These are phyloP conservation scores for Protobothrops flavoviridis DNA, from an alignment of 2,113 vertebrate genomes.

Conservation along the genomic window DNA sequence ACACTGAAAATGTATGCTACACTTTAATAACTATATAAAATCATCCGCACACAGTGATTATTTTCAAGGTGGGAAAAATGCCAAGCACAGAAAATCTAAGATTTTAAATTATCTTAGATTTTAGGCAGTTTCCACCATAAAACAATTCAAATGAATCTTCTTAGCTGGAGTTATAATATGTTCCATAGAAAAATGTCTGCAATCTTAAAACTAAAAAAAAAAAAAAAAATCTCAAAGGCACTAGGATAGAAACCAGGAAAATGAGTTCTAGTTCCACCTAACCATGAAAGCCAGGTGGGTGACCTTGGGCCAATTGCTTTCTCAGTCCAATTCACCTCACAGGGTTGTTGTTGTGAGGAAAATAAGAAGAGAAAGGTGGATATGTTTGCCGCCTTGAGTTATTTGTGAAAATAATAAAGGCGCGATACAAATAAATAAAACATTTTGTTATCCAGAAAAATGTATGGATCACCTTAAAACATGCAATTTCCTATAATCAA, in stretches of 20 bases:
- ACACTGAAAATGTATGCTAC: neutral
- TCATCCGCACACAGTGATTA: neutral
- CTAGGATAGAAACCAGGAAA: neutral
- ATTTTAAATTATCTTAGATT: neutral
- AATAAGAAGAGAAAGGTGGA: neutral
- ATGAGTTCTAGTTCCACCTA: neutral
- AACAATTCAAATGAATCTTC: neutral
- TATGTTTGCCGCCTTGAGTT: neutral
- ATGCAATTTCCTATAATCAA: neutral
- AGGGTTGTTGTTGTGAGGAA: neutral
- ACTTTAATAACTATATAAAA: neutral
- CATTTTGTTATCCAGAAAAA: neutral
- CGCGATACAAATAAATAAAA: neutral
- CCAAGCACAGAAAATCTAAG: neutral
- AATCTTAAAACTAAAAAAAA: neutral
- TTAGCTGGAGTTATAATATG: accelerated
- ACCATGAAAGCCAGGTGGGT: neutral
- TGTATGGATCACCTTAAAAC: neutral
- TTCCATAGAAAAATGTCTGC: neutral
- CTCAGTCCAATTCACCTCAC: neutral
- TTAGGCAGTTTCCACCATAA: neutral
- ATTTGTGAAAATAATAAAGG: neutral
- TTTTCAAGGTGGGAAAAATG: neutral
- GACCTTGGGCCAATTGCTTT: neutral
- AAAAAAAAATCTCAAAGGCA: neutral